These are phyloP conservation scores for Mactra quadrangularis DNA, from an alignment of 1,140 invertebrate genomes.

Conservation along the genomic window DNA sequence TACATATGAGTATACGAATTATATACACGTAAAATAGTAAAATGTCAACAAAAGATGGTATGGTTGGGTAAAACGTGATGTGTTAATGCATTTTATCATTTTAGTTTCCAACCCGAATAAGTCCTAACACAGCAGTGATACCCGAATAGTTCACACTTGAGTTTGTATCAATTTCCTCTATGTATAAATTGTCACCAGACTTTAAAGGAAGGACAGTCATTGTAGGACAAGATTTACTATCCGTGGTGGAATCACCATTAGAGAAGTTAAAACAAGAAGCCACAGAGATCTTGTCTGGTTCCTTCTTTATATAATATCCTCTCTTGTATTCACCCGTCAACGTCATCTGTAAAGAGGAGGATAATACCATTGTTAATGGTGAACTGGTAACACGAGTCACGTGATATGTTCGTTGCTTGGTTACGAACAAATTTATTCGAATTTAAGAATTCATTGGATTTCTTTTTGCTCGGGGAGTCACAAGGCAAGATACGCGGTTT, in stretches of 20 bases:
- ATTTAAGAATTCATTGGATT: too few relatives aligned
- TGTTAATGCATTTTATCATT: background rate
- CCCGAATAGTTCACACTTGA: background rate
- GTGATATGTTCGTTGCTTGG: too few relatives aligned
- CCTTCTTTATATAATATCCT: constrained; percentile 26
- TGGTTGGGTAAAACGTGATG: too few relatives aligned
- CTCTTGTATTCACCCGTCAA: constrained; percentile 1
- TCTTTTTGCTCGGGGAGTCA: too few relatives aligned
- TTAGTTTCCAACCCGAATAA: background rate
- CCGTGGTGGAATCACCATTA: background rate
- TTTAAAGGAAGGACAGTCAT: background rate
- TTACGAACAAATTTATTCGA: too few relatives aligned
- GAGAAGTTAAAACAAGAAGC: background rate
- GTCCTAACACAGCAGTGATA: background rate
- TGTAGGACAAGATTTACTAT: background rate
- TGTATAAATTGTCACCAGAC: background rate
- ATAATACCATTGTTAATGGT: too few relatives aligned
- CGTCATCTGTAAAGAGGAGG: constrained; percentile 21
- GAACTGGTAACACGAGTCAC: too few relatives aligned
- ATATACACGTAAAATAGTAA: too few relatives aligned
- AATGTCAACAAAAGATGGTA: too few relatives aligned
- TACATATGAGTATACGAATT: too few relatives aligned
- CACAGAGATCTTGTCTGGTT: background rate
- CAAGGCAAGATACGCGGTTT: too few relatives aligned
- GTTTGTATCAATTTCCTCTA: constrained; percentile 14